Conservation (phyloP, 2,113 vertebrate genomes). For the Aplodontia rufa region DNA sequence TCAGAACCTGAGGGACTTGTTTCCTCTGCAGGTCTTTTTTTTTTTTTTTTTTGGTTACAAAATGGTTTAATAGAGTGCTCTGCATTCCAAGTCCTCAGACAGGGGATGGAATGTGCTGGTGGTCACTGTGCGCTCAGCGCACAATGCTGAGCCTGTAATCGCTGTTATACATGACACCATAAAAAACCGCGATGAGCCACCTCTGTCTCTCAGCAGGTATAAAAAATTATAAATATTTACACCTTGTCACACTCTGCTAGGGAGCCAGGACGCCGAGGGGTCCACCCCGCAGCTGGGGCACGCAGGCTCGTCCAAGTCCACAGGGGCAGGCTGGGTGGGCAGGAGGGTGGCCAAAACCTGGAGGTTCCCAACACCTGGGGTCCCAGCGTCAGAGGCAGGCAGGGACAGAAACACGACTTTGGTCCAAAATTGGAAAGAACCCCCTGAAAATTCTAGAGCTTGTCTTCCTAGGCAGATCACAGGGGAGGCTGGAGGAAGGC, state of each 20-base stretch:
- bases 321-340: not conserved
- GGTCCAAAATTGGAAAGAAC: slow-evolving; percentile 85
- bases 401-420: slow-evolving; percentile 83
- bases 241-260: slow-evolving; percentile 84
- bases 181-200: slow-evolving; percentile 82
- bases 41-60: too few species aligned
- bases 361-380: slow-evolving; percentile 69
- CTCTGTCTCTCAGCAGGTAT: slow-evolving; percentile 87
- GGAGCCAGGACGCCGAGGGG: slow-evolving; percentile 78
- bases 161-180: slow-evolving; percentile 86
- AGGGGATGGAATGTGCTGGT: slow-evolving; percentile 77
- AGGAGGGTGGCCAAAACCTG: slow-evolving; percentile 72
- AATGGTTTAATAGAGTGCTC: slow-evolving; percentile 85
- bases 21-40: too few species aligned
- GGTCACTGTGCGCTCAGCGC: slow-evolving; percentile 56
- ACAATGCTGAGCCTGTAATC: slow-evolving; percentile 88
- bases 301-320: too few species aligned
- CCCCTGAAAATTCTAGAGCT: slow-evolving; percentile 82
- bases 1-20: not conserved
- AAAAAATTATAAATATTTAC: slow-evolving; percentile 90
- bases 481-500: slow-evolving; percentile 82
- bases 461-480: slow-evolving; percentile 72
- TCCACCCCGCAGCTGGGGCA: not conserved
- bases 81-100: slow-evolving; percentile 82
- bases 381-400: slow-evolving; percentile 72